Percentiles rank a stretch among this genome's conserved stretches.
phyloP scores from a whole-genome alignment of 2,888 invertebrate species.

The Hydrotaea cyrtoneurina region DNA sequence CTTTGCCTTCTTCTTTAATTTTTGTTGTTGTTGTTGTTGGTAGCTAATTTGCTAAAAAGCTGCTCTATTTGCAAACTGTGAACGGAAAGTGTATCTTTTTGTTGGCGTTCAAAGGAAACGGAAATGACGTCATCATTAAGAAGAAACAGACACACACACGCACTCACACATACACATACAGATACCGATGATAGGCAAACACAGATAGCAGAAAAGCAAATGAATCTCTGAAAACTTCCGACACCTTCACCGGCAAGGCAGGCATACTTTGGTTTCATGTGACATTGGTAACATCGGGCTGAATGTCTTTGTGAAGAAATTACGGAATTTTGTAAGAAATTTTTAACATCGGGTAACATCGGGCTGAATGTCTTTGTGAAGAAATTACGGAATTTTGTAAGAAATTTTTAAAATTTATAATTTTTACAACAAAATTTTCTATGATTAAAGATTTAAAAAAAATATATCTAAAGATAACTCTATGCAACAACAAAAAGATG shows the following conservation, averaged over 20 bases:
- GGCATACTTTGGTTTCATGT: neutral
- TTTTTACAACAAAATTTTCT: too few species aligned
- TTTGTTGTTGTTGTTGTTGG: neutral
- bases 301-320: too few species aligned
- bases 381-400: too few species aligned
- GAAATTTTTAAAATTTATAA: too few species aligned
- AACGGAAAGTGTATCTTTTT: constrained; percentile 49
- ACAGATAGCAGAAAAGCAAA: neutral
- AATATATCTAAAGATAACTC: too few species aligned
- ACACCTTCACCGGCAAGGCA: neutral
- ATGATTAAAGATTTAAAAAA: too few species aligned
- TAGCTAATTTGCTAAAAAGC: constrained; percentile 53
- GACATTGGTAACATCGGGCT: neutral
- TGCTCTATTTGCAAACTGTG: constrained; percentile 28
- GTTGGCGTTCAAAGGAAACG: constrained; percentile 47
- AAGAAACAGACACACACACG: neutral
- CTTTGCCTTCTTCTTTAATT: neutral
- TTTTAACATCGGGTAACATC: too few species aligned
- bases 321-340: too few species aligned
- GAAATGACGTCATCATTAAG: constrained; percentile 56
- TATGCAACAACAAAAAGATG: too few species aligned
- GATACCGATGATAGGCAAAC: neutral
- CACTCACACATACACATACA: neutral
- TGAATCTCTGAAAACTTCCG: neutral
- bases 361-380: too few species aligned